Conservation (phyloP, 2,113 vertebrate species). For the Bostrychus sinensis region DNA sequence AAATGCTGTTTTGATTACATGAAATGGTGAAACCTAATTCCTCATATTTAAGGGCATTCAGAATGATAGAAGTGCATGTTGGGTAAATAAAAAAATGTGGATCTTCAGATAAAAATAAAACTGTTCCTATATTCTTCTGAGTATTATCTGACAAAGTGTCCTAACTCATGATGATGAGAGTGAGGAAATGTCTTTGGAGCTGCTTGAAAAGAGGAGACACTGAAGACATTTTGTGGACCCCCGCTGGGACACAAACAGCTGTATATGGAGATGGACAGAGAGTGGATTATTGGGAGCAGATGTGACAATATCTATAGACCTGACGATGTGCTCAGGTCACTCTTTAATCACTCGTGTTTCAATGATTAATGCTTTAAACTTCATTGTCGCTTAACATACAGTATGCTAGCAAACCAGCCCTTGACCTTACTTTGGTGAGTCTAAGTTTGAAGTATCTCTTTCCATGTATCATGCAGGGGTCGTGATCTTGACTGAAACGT, state of each 20-base stretch:
- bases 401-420: too few species aligned
- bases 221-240: constrained; percentile 9
- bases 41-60: too few species aligned
- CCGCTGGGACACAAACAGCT: constrained; percentile 22
- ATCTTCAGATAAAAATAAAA: too few species aligned
- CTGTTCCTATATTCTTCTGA: too few species aligned
- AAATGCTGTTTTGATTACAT: too few species aligned
- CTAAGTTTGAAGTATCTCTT: too few species aligned
- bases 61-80: too few species aligned
- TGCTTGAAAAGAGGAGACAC: constrained; percentile 21
- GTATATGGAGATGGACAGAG: constrained; percentile 23
- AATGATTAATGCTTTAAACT: constrained; percentile 18
- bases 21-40: too few species aligned
- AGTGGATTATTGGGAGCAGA: constrained; percentile 58
- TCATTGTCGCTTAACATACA: neutral
- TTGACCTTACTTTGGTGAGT: too few species aligned
- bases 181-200: constrained; percentile 5
- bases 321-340: constrained; percentile 63
- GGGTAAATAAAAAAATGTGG: too few species aligned
- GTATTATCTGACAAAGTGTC: neutral
- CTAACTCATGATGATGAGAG: neutral
- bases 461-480: neutral
- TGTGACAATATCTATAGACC: constrained; percentile 45
- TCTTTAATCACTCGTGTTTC: constrained; percentile 43
- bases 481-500: neutral